A percentile compares a stretch with the other conserved stretches of the same genome.
Evolutionary conservation across 2,113 vertebrate genomes (phyloP).

Genomic region (Lipophrys pholis): DNA sequence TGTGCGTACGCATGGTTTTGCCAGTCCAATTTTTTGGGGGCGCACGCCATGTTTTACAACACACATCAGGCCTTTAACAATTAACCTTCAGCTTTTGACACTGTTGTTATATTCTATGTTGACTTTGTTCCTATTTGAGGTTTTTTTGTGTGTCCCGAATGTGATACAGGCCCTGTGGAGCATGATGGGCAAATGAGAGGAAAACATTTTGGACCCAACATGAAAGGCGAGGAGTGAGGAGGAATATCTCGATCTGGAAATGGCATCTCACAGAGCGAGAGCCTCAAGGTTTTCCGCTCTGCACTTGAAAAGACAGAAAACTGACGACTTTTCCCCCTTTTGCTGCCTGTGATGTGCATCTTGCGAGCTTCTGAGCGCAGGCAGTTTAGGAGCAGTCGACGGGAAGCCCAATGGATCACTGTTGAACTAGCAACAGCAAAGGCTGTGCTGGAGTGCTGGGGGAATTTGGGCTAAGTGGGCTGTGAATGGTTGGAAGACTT

Average conservation of each 20-base stretch:
- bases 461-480: slow-evolving; percentile 61
- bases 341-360: slow-evolving; percentile 60
- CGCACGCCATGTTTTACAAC: too few relatives aligned
- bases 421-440: slow-evolving; percentile 61
- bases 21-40: too few relatives aligned
- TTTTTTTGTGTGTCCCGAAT: slow-evolving; percentile 28
- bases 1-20: too few relatives aligned
- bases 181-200: slow-evolving; percentile 36
- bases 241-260: slow-evolving; percentile 47
- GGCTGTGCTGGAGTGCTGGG: slow-evolving; percentile 38
- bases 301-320: slow-evolving; percentile 57
- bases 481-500: slow-evolving; percentile 52
- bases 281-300: slow-evolving; percentile 58
- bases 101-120: slow-evolving; percentile 26
- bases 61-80: slow-evolving; percentile 32
- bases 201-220: slow-evolving; percentile 52
- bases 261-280: slow-evolving; percentile 29
- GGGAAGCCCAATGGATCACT: slow-evolving; percentile 38
- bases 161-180: slow-evolving; percentile 21
- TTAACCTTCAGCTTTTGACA: slow-evolving; percentile 36
- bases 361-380: slow-evolving; percentile 44
- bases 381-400: slow-evolving; percentile 54
- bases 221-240: slow-evolving; percentile 44
- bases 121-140: slow-evolving; percentile 18
- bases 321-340: slow-evolving; percentile 42